These are phyloP conservation scores for Nymphalis io DNA, from an alignment of 1,140 invertebrate species.

Conservation along the genomic window DNA sequence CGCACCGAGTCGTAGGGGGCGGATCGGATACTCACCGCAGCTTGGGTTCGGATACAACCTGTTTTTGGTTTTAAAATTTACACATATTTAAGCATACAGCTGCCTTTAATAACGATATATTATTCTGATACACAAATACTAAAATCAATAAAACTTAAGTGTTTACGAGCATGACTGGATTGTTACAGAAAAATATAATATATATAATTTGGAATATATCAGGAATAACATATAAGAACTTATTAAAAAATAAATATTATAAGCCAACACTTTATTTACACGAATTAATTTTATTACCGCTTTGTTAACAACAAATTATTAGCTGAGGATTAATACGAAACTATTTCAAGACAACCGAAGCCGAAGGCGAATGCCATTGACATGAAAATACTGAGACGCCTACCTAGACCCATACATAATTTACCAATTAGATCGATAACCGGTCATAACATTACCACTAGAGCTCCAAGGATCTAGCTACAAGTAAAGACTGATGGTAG, in stretches of 20 bases:
- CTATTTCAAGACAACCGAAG: slow-evolving; percentile 2
- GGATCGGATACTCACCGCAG: slow-evolving; percentile 46
- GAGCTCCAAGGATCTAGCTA: slow-evolving; percentile 61
- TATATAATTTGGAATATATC: too few species aligned
- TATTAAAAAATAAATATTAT: too few species aligned
- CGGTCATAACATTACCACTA: slow-evolving; percentile 56
- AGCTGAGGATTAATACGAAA: neutral
- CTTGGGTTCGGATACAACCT: slow-evolving; percentile 45
- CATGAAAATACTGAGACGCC: slow-evolving; percentile 16
- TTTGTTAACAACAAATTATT: slow-evolving; percentile 7
- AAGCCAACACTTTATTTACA: too few species aligned
- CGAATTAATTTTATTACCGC: too few species aligned
- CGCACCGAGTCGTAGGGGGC: slow-evolving; percentile 58
- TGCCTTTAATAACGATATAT: slow-evolving; percentile 33
- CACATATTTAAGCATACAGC: slow-evolving; percentile 38
- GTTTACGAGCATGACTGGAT: too few species aligned
- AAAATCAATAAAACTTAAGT: too few species aligned
- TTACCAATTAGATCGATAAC: slow-evolving; percentile 75
- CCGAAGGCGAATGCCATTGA: slow-evolving; percentile 17
- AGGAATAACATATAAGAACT: too few species aligned
- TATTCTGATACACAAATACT: neutral
- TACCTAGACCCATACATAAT: slow-evolving; percentile 57
- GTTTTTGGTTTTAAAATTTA: slow-evolving; percentile 50
- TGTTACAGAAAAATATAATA: too few species aligned
- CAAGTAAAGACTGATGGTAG: slow-evolving; percentile 76